Base-by-base conservation (phyloP, 2,888 invertebrate genomes). In the Baccha elongata region DNA sequence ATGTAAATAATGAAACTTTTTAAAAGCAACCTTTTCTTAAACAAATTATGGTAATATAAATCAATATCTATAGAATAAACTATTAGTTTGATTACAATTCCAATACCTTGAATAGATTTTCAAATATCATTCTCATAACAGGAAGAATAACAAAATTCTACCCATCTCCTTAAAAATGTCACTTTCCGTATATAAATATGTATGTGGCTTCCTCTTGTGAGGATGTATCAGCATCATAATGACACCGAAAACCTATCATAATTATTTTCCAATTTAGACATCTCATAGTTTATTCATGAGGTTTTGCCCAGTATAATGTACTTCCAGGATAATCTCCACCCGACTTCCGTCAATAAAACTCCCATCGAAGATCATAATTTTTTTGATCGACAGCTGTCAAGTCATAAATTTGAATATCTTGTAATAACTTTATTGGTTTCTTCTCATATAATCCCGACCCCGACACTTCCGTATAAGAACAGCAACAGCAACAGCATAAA, bases 301-400 rank as follows among this genome's bases (percentile, higher is more conserved):
- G 7, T 53, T 73, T 52, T 64, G 48, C 8, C 7, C 7, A 15
- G 50, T 29, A 71, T 67, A 71, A 64, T 69, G 17, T 17, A 1
- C 32, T 1, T 26, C 53, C 4, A 37, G 72, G 72, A 78, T 72
- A 83, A 83, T 76, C 42, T 72, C 78, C 76, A 67, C 67, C 67
- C 79, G 46, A 72, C 48, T 55, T 50, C 29, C 52, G 40, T 71
- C 65, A 64, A 65, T 67, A 50, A 40, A 64, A 62, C 72, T 67
- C 78, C 19, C 53, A 52, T 60, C 72, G 19, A 72, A 60, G 81
- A 78, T 78, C 72, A 83, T 83, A 83, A 78, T 64, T 78, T 68
- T 53, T 40, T 79, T 84, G 84, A 79, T 84, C 79, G 84, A 84
- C 84, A 84, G 84, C 84, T 84, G 84, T 79, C 84, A 84, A 78